Conservation (phyloP, 2,888 invertebrate genomes). For the Calameuta pallipes region DNA sequence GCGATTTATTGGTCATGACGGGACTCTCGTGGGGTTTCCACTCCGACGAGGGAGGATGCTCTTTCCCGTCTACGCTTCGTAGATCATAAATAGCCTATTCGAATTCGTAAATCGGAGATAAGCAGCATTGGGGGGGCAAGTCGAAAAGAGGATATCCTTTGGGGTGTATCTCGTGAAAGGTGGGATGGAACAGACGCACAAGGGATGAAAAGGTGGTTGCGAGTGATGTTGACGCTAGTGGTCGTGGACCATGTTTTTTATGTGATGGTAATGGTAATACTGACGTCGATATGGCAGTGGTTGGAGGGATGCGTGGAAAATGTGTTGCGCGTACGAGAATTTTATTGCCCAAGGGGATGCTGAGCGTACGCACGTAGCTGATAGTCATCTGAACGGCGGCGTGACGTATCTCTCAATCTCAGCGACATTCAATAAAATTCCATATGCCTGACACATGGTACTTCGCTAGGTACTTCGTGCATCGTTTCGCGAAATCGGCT, state of each 20-base stretch:
- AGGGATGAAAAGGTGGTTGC: not conserved
- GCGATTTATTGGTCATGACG: constrained; percentile 51
- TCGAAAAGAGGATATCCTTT: not conserved
- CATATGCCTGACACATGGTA: not conserved
- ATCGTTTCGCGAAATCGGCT: not conserved
- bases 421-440: not conserved
- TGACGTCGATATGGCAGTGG: not conserved
- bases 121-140: constrained; percentile 25
- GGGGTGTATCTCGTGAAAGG: not conserved
- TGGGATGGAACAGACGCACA: not conserved
- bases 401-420: not conserved
- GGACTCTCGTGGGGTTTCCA: constrained; percentile 14
- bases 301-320: constrained; percentile 20
- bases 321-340: constrained; percentile 33
- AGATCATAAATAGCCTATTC: constrained; percentile 55
- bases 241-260: not conserved
- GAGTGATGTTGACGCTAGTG: not conserved
- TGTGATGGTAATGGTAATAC: not conserved
- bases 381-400: constrained; percentile 3
- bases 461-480: not conserved
- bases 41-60: not conserved
- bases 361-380: constrained; percentile 18
- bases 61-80: constrained; percentile 13
- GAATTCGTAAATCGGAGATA: constrained; percentile 54
- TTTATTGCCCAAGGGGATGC: constrained; percentile 42